phyloP scores from a whole-genome alignment of 2,797 vertebrate species.

The Notolepis coatsorum region DNA sequence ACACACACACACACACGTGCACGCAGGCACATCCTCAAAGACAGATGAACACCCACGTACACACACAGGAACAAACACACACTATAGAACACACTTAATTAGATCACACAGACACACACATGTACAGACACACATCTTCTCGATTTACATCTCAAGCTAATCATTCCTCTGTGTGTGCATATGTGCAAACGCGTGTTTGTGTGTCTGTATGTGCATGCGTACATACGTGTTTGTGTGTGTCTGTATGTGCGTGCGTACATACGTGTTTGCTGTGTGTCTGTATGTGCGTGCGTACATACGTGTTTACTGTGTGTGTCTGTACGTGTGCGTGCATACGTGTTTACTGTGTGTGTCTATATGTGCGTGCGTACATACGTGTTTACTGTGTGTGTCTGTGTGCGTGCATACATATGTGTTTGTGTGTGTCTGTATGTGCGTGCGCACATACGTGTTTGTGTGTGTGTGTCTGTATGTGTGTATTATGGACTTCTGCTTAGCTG shows the following conservation, averaged over 20 bases:
- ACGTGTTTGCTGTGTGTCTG: too few relatives aligned
- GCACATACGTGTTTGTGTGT: background rate
- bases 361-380: background rate
- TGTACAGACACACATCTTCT: too few relatives aligned
- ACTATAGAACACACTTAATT: too few relatives aligned
- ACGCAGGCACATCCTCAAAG: background rate
- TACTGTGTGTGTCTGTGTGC: constrained; percentile 17
- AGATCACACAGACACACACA: background rate
- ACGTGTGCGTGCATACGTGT: background rate
- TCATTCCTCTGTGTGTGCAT: too few relatives aligned
- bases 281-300: background rate
- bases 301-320: background rate
- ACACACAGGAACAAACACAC: background rate
- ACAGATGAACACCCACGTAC: background rate
- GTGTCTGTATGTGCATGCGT: too few relatives aligned
- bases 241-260: too few relatives aligned
- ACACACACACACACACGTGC: background rate
- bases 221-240: too few relatives aligned
- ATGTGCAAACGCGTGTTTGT: too few relatives aligned
- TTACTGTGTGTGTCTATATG: constrained; percentile 12
- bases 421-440: constrained; percentile 11
- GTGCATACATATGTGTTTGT: background rate
- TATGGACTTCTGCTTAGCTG: constrained; percentile 53
- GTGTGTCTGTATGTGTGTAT: constrained; percentile 6
- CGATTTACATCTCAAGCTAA: too few relatives aligned